Conservation (phyloP, 2,113 vertebrate species). For the Megalops atlanticus region DNA sequence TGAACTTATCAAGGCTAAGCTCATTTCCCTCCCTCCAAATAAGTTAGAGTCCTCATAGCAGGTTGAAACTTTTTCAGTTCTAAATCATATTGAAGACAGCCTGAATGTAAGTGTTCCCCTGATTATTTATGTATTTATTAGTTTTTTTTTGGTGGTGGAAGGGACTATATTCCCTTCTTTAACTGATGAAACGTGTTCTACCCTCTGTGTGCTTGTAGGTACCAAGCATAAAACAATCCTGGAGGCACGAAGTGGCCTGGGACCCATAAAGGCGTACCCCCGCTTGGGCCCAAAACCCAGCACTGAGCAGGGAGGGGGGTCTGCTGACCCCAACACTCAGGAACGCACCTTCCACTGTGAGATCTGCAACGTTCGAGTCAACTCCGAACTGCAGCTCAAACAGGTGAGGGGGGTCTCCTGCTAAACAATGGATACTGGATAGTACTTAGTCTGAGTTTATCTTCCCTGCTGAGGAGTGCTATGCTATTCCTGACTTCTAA, state of each 20-base stretch:
- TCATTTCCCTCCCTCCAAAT: neutral
- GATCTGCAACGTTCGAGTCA: constrained; percentile 94
- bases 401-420: constrained; percentile 83
- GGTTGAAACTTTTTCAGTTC: too few species aligned
- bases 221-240: constrained; percentile 96
- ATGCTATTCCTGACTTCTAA: too few species aligned
- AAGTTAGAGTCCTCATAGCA: constrained; percentile 10
- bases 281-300: constrained; percentile 80
- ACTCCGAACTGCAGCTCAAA: constrained; percentile 91
- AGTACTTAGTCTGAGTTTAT: too few species aligned
- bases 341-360: constrained; percentile 97
- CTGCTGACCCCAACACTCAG: constrained; percentile 85
- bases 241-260: constrained; percentile 86
- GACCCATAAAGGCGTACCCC: constrained; percentile 90
- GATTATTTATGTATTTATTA: too few species aligned
- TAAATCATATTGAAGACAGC: too few species aligned
- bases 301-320: constrained; percentile 73
- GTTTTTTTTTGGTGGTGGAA: too few species aligned
- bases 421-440: too few species aligned
- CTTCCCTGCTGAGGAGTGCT: too few species aligned
- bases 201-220: constrained; percentile 62
- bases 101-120: too few species aligned
- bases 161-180: too few species aligned
- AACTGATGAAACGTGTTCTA: neutral
- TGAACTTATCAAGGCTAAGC: too few species aligned